Percentiles rank a stretch among this genome's conserved stretches.
Conservation (phyloP, 2,113 vertebrate species). For the Micromys minutus region DNA sequence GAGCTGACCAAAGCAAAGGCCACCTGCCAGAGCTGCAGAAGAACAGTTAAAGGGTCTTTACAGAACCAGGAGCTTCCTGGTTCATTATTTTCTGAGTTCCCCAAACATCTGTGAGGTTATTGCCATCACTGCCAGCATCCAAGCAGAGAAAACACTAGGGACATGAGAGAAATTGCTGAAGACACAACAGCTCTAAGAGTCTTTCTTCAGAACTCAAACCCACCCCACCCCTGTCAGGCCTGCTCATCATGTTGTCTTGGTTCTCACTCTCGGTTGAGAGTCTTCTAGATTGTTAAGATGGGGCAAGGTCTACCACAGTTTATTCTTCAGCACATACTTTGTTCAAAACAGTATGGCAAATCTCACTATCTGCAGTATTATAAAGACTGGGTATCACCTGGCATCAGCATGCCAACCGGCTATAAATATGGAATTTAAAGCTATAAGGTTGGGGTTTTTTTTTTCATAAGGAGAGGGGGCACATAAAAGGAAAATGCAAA, state of each 20-base stretch:
- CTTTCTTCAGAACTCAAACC: neutral
- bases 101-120: neutral
- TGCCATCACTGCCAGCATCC: neutral
- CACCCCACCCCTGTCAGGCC: accelerated
- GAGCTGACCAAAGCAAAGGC: neutral
- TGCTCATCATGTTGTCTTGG: neutral
- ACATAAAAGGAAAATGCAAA: neutral
- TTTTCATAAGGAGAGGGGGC: neutral
- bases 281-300: neutral
- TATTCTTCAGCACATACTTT: neutral
- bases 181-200: neutral
- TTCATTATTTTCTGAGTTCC: neutral
- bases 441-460: neutral
- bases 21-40: neutral
- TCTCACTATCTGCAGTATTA: neutral
- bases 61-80: neutral
- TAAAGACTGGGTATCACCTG: neutral
- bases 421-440: neutral
- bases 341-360: neutral
- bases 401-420: neutral
- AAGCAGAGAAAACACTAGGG: neutral
- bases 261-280: neutral
- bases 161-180: neutral
- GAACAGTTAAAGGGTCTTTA: neutral
- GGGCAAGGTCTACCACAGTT: neutral